Conservation (phyloP, 2,113 vertebrate genomes). For the Grallaria varia region DNA sequence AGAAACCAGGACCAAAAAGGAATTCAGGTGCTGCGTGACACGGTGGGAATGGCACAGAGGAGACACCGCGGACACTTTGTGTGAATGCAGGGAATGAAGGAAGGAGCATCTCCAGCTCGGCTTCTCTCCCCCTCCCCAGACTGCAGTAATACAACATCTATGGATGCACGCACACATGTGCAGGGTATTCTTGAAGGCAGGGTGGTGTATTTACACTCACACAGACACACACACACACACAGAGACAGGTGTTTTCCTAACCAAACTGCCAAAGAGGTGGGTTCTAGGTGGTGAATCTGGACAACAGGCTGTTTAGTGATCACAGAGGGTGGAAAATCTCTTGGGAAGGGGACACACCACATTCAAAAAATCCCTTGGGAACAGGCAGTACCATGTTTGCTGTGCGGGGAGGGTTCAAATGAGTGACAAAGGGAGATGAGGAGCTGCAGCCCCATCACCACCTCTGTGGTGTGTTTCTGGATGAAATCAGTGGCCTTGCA, state of each 20-base stretch:
- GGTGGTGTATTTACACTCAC: neutral
- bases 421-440: neutral
- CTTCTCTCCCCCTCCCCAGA: neutral
- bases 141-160: neutral
- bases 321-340: neutral
- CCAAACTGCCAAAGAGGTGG: neutral
- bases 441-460: neutral
- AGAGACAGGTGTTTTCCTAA: neutral
- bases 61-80: neutral
- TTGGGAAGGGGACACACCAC: neutral
- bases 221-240: neutral
- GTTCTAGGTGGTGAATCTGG: neutral
- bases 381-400: neutral
- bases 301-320: neutral
- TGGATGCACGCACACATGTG: neutral
- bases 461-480: neutral
- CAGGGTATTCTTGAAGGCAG: neutral
- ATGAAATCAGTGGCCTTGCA: neutral
- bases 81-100: neutral
- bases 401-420: fast-evolving
- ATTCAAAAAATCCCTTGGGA: neutral
- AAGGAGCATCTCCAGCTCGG: neutral
- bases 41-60: neutral
- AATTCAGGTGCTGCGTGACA: neutral
- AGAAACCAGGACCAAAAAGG: neutral